A percentile compares a stretch with the other conserved stretches of the same genome.
These are phyloP conservation scores for Halocynthia roretzi DNA, from an alignment of 23 tunicate genomes.

Conservation along the genomic window DNA sequence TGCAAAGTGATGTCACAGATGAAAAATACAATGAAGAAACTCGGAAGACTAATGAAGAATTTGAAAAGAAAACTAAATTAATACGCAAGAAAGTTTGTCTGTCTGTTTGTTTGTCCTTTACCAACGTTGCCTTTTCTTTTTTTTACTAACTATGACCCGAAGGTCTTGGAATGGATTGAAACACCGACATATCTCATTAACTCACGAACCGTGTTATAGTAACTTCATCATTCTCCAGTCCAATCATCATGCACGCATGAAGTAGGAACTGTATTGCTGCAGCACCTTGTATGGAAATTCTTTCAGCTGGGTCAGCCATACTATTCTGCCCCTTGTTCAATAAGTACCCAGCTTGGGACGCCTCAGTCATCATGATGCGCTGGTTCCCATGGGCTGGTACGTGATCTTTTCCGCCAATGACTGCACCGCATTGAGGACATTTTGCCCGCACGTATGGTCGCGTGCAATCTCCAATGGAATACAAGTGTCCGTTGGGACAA, in stretches of 20 bases:
- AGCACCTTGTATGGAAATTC: conserved; percentile 31
- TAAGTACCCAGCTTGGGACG: conserved; percentile 60
- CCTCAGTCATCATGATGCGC: conserved; percentile 32
- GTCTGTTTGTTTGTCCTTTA: no score
- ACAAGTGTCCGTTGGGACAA: conserved; percentile 53
- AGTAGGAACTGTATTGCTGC: conserved; percentile 27
- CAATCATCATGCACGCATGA: conserved; percentile 32
- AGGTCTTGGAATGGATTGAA: no score
- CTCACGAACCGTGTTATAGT: neutral
- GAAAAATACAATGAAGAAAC: no score
- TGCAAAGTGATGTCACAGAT: neutral
- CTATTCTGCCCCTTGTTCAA: conserved; percentile 7
- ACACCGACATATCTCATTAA: no score
- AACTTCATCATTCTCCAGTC: conserved; percentile 1
- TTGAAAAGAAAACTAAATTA: no score
- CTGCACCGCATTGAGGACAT: conserved; percentile 2
- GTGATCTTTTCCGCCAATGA: neutral
- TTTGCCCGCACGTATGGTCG: neutral
- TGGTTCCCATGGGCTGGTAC: conserved; percentile 14
- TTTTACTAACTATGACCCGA: no score
- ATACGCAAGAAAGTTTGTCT: no score
- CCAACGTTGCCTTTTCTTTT: no score
- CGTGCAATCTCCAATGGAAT: conserved; percentile 61
- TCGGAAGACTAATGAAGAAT: no score
- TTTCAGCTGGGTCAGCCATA: conserved; percentile 24